phyloP scores from a whole-genome alignment of 2,113 vertebrate genomes.

The Tachuris rubrigastra region DNA sequence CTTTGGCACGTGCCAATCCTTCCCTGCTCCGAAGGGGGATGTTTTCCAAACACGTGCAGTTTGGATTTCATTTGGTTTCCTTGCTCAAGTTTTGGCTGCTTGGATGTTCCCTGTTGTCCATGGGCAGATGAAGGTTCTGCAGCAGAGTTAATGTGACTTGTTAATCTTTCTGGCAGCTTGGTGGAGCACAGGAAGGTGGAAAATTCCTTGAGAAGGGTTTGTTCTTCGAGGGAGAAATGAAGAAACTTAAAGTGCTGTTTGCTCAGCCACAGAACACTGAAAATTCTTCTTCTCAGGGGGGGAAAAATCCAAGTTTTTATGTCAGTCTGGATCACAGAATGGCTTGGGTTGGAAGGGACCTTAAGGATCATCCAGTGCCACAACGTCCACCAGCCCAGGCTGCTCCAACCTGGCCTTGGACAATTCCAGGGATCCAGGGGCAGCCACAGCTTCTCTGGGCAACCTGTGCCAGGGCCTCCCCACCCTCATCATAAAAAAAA shows the following conservation, averaged over 20 bases:
- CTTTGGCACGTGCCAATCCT: not conserved
- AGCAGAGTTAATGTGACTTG: not conserved
- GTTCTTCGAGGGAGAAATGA: not conserved
- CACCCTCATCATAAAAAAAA: not conserved
- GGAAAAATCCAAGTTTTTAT: not conserved
- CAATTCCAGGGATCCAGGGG: not conserved
- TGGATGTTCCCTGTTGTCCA: not conserved
- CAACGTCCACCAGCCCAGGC: not conserved
- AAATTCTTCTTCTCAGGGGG: not conserved
- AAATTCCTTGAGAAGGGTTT: not conserved
- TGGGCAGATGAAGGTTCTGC: not conserved
- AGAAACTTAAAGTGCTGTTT: not conserved
- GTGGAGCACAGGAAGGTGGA: not conserved
- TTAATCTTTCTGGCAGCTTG: not conserved
- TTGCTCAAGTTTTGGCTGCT: not conserved
- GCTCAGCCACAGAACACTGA: not conserved
- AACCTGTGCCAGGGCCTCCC: not conserved
- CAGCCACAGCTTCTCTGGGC: not conserved
- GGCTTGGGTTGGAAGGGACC: not conserved
- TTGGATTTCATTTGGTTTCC: not conserved
- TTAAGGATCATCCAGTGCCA: not conserved
- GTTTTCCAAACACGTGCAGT: not conserved
- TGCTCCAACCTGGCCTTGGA: not conserved
- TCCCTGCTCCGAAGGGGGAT: not conserved
- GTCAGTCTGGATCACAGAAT: not conserved